Conservation (phyloP, 2,888 invertebrate species). For the Hecatera dysodea region DNA sequence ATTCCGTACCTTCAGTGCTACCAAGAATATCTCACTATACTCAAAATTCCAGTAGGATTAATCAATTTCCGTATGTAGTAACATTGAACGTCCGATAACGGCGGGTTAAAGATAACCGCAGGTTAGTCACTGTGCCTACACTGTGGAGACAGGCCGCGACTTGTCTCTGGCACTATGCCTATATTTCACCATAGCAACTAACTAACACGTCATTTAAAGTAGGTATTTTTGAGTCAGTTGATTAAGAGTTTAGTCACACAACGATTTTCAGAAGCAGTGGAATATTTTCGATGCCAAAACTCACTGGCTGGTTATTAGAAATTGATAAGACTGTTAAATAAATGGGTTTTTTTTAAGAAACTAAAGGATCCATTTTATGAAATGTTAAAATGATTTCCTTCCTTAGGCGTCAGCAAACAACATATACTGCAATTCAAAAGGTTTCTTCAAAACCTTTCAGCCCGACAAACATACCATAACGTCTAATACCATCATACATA, state of each 20-base stretch:
- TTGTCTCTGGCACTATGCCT: constrained; percentile 41
- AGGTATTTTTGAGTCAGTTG: constrained; percentile 18
- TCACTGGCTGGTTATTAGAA: not conserved
- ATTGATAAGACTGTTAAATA: not conserved
- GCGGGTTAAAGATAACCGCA: constrained; percentile 54
- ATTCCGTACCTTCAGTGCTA: not conserved
- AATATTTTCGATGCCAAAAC: not conserved
- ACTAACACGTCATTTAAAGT: constrained; percentile 33
- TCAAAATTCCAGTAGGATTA: constrained; percentile 37
- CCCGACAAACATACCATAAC: too few species aligned
- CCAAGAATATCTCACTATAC: not conserved
- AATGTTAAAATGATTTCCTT: too few species aligned
- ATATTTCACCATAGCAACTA: constrained; percentile 46
- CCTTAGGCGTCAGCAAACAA: too few species aligned
- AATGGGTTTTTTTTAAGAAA: not conserved
- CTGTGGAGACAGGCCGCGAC: constrained; percentile 31
- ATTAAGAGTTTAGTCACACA: constrained; percentile 35
- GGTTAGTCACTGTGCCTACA: constrained; percentile 36
- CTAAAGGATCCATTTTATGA: too few species aligned
- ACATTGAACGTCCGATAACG: constrained; percentile 42
- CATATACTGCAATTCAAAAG: too few species aligned
- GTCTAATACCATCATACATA: too few species aligned
- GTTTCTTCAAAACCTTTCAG: too few species aligned
- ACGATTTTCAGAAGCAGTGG: constrained; percentile 29
- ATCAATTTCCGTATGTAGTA: constrained; percentile 47